Evolutionary conservation across 2,797 vertebrate species (phyloP), one percentile per base, ranked within the genome.

Genomic region (Saguinus oedipus): DNA sequence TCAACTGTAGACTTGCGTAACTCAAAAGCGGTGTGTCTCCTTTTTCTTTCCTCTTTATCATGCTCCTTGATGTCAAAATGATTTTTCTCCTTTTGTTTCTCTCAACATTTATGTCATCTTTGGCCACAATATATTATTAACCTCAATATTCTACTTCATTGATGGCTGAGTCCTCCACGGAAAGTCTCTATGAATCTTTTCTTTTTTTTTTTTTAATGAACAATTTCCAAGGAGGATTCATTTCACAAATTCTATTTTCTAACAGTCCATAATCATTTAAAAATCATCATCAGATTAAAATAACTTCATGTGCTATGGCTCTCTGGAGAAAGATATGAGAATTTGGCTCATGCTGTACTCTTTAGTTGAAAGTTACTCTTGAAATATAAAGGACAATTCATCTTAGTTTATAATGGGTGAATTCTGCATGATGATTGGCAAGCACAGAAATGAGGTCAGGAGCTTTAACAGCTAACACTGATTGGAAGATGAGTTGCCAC

Each of bases 291-390:
- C 22, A 78, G 22, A 7, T 95, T 90, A 81, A 94, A 95, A 94
- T 82, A 86, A 93, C 22, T 88, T 88, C 42, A 33, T 64, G 50
- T 87, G 53, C 50, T 75, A 5, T 59, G 26, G 6, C 48, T 95
- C 22, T 88, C 84, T 61, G 75, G 89, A 95, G 85, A 91, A 96
- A 95, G 79, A 88, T 96, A 55, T 93, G 42, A 97, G 90, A 86
- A 79, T 92, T 76, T 92, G 68, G 5, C 90, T 82, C 19, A n/a
- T 82, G 36, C 86, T 90, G 61, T 97, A 97, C 53, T 83, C 59
- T 84, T 83, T 30, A 97, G n/a, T 87, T 94, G 33, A 96, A 98
- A 97, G 61, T 87, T 83, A 92, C 48, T 95, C 79, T 74, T 95
- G 84, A 95, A 83, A 81, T 74, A 79, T 53, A 94, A 83, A 97